Evolutionary conservation across 2,888 invertebrate species (phyloP).

Genomic region (Ariolimax columbianus): DNA sequence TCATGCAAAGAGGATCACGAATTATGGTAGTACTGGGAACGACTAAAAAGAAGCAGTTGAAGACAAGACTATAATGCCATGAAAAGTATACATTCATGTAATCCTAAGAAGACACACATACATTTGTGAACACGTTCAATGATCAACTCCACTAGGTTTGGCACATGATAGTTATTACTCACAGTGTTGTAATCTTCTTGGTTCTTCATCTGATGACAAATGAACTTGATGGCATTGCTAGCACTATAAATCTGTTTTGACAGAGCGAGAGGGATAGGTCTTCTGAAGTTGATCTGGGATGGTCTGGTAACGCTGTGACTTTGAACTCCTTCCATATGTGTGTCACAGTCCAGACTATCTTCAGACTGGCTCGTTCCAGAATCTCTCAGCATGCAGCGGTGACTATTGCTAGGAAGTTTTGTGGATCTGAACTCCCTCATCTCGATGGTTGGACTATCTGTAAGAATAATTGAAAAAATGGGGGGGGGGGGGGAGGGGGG

Average conservation of each 20-base stretch:
- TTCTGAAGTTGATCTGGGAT: neutral
- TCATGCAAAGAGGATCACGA: no score
- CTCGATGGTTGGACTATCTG: conserved; percentile 46
- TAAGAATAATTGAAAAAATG: no score
- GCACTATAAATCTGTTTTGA: conserved; percentile 86
- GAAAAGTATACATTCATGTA: no score
- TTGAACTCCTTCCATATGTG: conserved; percentile 5
- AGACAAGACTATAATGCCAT: no score
- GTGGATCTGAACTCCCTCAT: conserved; percentile 28
- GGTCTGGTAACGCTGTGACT: conserved; percentile 20
- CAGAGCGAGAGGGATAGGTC: conserved; percentile 76
- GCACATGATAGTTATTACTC: conserved; percentile 61
- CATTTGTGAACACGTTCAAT: no score
- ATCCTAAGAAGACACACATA: no score
- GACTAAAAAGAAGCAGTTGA: no score
- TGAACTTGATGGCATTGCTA: conserved; percentile 98
- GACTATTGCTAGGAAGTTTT: conserved; percentile 21
- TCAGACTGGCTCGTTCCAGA: conserved; percentile 43
- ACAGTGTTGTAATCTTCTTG: conserved; percentile 99
- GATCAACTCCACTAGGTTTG: neutral
- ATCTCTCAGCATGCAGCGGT: conserved; percentile 47
- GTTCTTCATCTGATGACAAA: conserved; percentile 97
- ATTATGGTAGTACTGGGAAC: no score
- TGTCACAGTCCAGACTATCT: conserved; percentile 42
- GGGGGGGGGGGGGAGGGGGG: no score